Evolutionary conservation across 2,797 vertebrate species (phyloP), one percentile per base, ranked within the genome.

Genomic region (Tragelaphus oryx): DNA sequence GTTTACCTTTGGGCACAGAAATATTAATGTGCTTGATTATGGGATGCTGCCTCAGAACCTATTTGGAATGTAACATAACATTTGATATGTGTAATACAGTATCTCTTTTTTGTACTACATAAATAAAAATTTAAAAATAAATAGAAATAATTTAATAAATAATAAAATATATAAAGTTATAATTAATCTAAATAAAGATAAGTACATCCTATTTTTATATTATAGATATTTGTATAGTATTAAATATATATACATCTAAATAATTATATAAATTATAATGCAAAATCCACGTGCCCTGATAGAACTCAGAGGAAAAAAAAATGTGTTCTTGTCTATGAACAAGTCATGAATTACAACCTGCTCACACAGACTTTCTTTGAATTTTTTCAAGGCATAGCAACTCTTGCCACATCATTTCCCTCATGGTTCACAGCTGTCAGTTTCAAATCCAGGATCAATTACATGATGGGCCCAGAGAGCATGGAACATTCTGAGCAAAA

Each of bases 371-470:
- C 11, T 76, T 92, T 50, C 50, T 92, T 79, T 93, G 37, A 84
- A 71, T 89, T 88, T 86, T 88, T 41, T 91, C 83, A 57, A 52
- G 10, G 18, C 18, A 41, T 6, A 0, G 18, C 20, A 87, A 52
- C 8, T 46, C 59, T 88, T 59, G 13, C 8, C 11, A 57, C 28
- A 71, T 75, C 30, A 76, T 88, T 96, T 89, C 89, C 55, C 71
- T 76, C 13, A 12, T 78, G 26, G 13, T 89, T 96, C 60, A 91
- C 50, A 74, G 80, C 20, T 93, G 85, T 94, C 90, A 89, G 50
- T 83, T 95, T 96, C 83, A 95, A 94, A 95, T 80, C 46, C 37
- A 93, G n/a, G 74, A 91, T 95, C 65, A 86, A 81, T 54, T 83
- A 14, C 9, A 10, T 71, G 75, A 50, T 16, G 78, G 33, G 5